Evolutionary conservation across 2,888 invertebrate species (phyloP), one percentile per base, ranked within the genome.

Genomic region (Drosophila cognata): DNA sequence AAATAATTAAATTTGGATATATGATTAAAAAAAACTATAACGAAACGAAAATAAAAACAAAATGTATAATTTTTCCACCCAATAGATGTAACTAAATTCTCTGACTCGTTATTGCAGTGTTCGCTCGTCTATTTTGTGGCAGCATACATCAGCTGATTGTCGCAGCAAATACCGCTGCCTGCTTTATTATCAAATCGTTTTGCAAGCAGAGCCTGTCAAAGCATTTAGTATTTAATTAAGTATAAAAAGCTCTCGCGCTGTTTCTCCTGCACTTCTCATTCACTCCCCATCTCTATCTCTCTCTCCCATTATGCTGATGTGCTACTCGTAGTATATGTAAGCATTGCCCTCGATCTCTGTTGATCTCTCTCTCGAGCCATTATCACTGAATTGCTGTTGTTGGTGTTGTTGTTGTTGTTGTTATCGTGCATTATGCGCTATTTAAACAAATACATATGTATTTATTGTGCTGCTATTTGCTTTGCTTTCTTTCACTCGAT

Each of bases 181-280:
- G 29, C 51, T 41, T 69, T 46, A 25, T 63, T 77, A 77, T 74
- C 86, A 58, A 68, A 57, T 77, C 57, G 72, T 79, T 77, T 62
- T 35, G 35, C 52, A 53, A 55, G 50, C 84, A 64, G 57, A 48
- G 57, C 65, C 48, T 59, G 59, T 50, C 58, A 43, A 13, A 46
- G 33, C 28, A 52, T 31, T 51, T 48, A 67, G 51, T 21, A 50
- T 50, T 21, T 36, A 50, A 35, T 35, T 38, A 18, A 18, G 21
- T 52, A 57, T 43, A 25, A 46, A 46, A 55, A 63, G 16, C 38
- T 41, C n/a, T 56, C 16, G 18, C 18, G 36, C 28, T 55, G 6
- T 10, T 11, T 28, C 60, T 56, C 46, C 46, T 25, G 46, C 46
- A 46, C 25, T 28, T 46, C 21, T 25, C 38, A 38, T 25, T 29